Conservation (phyloP, 37 sponge, comb jelly and placozoan genomes). For the Beroe forskalii region DNA sequence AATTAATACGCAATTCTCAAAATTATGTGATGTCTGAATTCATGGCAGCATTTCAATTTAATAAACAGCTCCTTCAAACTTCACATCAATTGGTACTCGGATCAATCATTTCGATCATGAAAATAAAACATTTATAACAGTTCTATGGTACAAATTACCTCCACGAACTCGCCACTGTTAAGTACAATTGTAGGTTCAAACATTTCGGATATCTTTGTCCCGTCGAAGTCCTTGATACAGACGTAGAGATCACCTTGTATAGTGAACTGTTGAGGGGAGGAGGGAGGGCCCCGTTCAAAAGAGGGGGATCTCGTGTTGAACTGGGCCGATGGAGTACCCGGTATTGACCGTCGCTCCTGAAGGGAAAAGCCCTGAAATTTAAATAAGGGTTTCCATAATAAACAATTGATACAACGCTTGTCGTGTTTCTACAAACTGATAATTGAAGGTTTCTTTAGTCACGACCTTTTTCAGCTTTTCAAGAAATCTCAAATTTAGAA, state of each 20-base stretch:
- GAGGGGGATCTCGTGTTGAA: slow-evolving; percentile 19
- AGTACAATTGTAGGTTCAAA: slow-evolving; percentile 51
- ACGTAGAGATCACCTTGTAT: slow-evolving; percentile 48
- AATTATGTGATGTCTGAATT: too few relatives aligned
- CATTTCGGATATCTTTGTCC: not conserved
- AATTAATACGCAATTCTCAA: too few relatives aligned
- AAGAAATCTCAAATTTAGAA: too few relatives aligned
- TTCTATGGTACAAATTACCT: slow-evolving; percentile 21
- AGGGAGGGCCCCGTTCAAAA: not conserved
- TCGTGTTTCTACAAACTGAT: too few relatives aligned
- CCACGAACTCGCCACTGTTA: slow-evolving; percentile 47
- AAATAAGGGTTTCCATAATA: not conserved
- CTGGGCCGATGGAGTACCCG: not conserved
- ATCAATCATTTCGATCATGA: too few relatives aligned
- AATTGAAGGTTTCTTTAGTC: too few relatives aligned
- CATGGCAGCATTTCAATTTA: too few relatives aligned
- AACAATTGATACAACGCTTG: too few relatives aligned
- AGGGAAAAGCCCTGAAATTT: not conserved
- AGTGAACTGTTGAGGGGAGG: slow-evolving; percentile 33
- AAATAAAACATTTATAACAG: too few relatives aligned
- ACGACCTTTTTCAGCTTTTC: too few relatives aligned
- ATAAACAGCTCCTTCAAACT: too few relatives aligned
- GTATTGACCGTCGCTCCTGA: slow-evolving; percentile 35
- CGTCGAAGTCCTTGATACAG: slow-evolving; percentile 45
- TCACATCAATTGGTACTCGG: too few relatives aligned